Conservation (phyloP, 2,113 vertebrate genomes). For the Pelecanus crispus region DNA sequence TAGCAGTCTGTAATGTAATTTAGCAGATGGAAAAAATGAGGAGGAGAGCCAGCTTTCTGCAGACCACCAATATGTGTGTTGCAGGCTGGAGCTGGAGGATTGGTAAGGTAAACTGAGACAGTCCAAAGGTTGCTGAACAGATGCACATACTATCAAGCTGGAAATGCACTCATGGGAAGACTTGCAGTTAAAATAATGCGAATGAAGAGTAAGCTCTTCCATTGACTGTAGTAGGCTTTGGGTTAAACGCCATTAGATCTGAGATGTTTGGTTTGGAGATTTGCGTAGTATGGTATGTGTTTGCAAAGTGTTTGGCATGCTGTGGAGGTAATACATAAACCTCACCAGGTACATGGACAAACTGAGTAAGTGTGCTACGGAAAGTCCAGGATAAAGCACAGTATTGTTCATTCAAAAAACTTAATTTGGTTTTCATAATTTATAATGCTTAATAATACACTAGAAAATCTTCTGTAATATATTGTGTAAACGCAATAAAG, state of each 20-base stretch:
- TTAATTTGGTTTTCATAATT: not conserved
- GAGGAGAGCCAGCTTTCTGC: conserved; percentile 1
- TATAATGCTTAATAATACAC: not conserved
- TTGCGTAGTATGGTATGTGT: not conserved
- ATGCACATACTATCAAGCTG: not conserved
- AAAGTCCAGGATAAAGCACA: not conserved
- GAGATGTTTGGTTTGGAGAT: not conserved
- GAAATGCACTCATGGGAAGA: not conserved
- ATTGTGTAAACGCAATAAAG: not conserved
- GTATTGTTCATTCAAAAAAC: not conserved
- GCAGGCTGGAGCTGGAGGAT: not conserved
- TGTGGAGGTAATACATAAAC: not conserved
- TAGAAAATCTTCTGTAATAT: not conserved
- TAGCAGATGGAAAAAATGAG: not conserved
- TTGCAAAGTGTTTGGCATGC: not conserved
- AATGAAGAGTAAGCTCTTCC: not conserved
- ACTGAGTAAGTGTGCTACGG: not conserved
- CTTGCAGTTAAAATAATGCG: not conserved
- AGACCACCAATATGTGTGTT: not conserved
- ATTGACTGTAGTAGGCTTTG: not conserved
- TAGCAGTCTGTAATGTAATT: conserved; percentile 1
- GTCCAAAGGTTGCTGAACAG: not conserved
- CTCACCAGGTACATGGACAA: not conserved
- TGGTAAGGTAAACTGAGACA: not conserved
- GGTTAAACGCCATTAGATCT: not conserved